Evolutionary conservation across 1,140 invertebrate species (phyloP).

Genomic region (Drosophila neocordata): DNA sequence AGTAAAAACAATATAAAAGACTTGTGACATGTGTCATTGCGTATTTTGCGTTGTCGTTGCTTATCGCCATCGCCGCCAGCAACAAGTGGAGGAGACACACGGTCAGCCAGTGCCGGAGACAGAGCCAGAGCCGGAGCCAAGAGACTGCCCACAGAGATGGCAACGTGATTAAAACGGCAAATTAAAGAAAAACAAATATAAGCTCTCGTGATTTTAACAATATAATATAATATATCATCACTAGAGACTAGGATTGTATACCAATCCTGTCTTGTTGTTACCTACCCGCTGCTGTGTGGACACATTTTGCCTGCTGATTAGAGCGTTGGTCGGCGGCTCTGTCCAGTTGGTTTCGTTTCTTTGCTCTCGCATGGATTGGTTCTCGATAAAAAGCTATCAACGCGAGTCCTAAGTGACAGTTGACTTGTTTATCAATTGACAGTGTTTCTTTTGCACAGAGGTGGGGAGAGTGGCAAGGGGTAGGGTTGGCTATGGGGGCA

Average conservation of each 20-base stretch:
- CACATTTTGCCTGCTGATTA: constrained; percentile 73
- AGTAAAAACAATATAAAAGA: constrained; percentile 53
- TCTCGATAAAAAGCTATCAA: constrained; percentile 68
- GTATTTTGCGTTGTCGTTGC: constrained; percentile 62
- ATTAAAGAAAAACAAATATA: neutral
- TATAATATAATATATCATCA: constrained; percentile 5
- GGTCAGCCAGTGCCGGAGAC: constrained; percentile 8
- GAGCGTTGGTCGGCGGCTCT: constrained; percentile 54
- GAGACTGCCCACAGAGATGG: constrained; percentile 3
- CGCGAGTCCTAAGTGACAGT: constrained; percentile 76
- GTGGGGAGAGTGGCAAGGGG: constrained; percentile 10
- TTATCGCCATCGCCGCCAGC: constrained; percentile 70
- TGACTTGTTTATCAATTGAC: constrained; percentile 82
- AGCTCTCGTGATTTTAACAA: neutral
- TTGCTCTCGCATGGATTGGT: constrained; percentile 36
- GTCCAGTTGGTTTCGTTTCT: constrained; percentile 27
- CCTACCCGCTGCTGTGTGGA: neutral
- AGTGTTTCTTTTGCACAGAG: constrained; percentile 47
- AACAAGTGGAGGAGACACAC: constrained; percentile 51
- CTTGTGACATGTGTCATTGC: constrained; percentile 77
- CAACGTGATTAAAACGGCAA: neutral
- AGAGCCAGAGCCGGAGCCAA: constrained; percentile 6
- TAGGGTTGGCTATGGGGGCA: neutral
- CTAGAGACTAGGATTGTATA: constrained; percentile 14
- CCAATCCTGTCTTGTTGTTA: constrained; percentile 3